phyloP scores from a whole-genome alignment of 2,888 invertebrate genomes.

The Osmoderma eremita region DNA sequence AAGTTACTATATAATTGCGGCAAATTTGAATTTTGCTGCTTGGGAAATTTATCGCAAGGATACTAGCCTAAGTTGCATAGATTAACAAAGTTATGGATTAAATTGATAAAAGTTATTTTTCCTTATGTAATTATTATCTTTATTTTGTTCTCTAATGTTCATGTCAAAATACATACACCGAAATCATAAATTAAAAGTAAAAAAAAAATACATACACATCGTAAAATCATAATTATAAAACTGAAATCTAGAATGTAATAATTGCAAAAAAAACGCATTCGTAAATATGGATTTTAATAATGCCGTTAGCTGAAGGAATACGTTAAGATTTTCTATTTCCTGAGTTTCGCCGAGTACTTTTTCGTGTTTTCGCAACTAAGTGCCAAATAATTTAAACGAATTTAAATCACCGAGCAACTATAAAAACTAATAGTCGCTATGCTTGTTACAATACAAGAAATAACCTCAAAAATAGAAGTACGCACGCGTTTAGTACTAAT shows the following conservation, averaged over 20 bases:
- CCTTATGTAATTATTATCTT: constrained; percentile 9
- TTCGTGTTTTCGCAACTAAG: constrained; percentile 6
- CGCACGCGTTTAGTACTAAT: constrained; percentile 44
- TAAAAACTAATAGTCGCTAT: not conserved
- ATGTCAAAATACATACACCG: constrained; percentile 42
- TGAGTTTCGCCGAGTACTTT: not conserved
- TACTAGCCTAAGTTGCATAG: constrained; percentile 46
- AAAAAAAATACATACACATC: constrained; percentile 14
- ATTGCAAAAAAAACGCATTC: constrained; percentile 20
- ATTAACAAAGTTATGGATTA: constrained; percentile 13
- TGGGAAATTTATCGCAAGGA: constrained; percentile 44
- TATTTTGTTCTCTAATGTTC: constrained; percentile 15
- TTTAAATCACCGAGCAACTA: constrained; percentile 47
- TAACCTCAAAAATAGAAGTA: not conserved
- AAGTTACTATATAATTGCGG: too few species aligned
- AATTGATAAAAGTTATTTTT: constrained; percentile 17
- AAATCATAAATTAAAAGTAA: constrained; percentile 20
- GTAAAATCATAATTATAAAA: constrained; percentile 21
- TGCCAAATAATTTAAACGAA: constrained; percentile 48
- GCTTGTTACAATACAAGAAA: not conserved
- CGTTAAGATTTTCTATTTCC: not conserved
- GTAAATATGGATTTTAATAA: constrained; percentile 30
- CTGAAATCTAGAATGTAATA: constrained; percentile 13
- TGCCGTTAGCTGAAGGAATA: constrained; percentile 30
- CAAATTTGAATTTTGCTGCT: too few species aligned